Conservation (phyloP, 1,140 invertebrate species). For the Thalassaphorura encarpata region DNA sequence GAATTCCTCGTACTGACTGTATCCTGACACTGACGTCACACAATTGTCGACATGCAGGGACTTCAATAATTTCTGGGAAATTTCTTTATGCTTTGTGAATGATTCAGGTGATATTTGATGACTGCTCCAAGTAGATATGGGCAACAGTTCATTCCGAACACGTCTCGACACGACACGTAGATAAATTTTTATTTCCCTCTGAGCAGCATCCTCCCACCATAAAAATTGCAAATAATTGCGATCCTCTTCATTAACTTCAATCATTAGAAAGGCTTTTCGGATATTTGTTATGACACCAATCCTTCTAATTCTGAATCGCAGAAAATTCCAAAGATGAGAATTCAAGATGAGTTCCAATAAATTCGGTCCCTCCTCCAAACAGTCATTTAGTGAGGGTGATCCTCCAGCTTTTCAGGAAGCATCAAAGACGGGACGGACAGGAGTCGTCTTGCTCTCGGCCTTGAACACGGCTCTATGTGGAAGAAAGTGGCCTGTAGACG, state of each 20-base stretch:
- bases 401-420: slow-evolving; percentile 18
- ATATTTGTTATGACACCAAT: neutral
- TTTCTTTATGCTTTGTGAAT: too few species aligned
- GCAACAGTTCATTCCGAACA: slow-evolving; percentile 35
- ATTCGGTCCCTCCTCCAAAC: neutral
- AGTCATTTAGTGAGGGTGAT: neutral
- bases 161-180: slow-evolving; percentile 24
- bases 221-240: neutral
- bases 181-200: slow-evolving; percentile 10
- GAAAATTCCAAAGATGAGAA: neutral
- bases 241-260: neutral
- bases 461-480: slow-evolving; percentile 7
- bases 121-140: slow-evolving; percentile 35
- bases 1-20: too few species aligned
- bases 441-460: slow-evolving; percentile 36
- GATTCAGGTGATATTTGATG: slow-evolving; percentile 3
- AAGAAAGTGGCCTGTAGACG: neutral
- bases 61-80: too few species aligned
- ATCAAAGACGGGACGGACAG: slow-evolving; percentile 22
- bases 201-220: neutral
- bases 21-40: too few species aligned
- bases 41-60: too few species aligned
- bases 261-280: neutral
- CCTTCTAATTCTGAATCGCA: neutral
- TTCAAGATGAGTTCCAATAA: neutral